Base-by-base conservation (phyloP, 1,140 invertebrate genomes). In the Plutomurus gul region DNA sequence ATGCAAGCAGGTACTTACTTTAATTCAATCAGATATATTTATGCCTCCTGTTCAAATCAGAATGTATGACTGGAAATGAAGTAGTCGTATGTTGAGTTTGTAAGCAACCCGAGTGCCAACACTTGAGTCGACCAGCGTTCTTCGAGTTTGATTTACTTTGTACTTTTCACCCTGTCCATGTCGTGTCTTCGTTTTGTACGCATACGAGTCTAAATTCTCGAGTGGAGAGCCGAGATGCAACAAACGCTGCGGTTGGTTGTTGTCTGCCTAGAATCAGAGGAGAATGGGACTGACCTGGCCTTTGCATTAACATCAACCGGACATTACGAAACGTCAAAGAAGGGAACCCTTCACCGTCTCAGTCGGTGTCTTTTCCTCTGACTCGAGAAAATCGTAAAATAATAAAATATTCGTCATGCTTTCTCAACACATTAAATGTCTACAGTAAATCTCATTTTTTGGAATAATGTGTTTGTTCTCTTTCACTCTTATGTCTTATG, bases 321-420 rank as follows among this genome's bases (percentile, higher is more conserved):
- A 51, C 20, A 51, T 51, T 20, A 60, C 27, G 33, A 65, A 65
- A 65, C 56, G 36, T 65, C 56, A 65, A 65, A 33, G n/a, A 11
- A 10, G 16, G 7, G 36, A 33, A 13, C 11, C n/a, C 11, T 27
- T 3, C 22, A 56, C n/a, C 18, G 27, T 36, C 18, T 13, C 11
- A 33, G 56, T 65, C 56, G 56, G 56, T 65, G 36, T 36, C 25
- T n/a, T 33, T 65, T 36, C 36, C 25, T 33, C 10, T 65, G 30
- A 13, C 16, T 65, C 30, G 5, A 33, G 11, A 30, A 65, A 65
- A 65, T 65, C 56, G 56, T 65, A 65, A 65, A 65, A 65, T 25
- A 65, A 65, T 65, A 65, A 65, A 65, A 65, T 65, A 65, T 65
- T 65, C 56, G 56, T 65, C 56, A 65, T 65, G 56, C 56, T 65